Base-by-base conservation (phyloP, 1,140 invertebrate genomes). In the Drosophila lacertosa region DNA sequence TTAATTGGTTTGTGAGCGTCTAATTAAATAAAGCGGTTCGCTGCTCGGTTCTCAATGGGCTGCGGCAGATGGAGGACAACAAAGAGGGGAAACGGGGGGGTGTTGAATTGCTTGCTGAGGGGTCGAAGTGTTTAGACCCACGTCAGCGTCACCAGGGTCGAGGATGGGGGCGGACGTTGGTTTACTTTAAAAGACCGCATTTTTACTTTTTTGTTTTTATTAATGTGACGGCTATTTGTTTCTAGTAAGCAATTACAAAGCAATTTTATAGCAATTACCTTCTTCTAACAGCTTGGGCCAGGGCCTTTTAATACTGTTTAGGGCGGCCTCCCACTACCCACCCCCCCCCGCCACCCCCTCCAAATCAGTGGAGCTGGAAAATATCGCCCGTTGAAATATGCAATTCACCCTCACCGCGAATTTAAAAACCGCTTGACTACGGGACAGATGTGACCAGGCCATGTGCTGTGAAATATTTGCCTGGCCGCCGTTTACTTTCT, bases 241-340 rank as follows among this genome's bases (percentile, higher is more conserved):
- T 86, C 81, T 86, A 81, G 81, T 86, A 80, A 86, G 81, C 81
- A 86, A 86, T 86, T 86, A 86, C 81, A 86, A 80, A 86, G 81
- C 81, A 86, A 86, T 86, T 86, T 86, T 86, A 86, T 86, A 86
- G 82, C 81, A 86, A 86, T 86, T 86, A 86, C 81, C 81, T 88
- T 80, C 68, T 40, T 74, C 69, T 60, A 86, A 86, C 82, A 86
- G 81, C 81, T 86, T 86, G 77, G 68, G 65, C 86, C 81, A 69
- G 54, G 79, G 67, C 80, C 35, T 69, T 83, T 83, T 76, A 83
- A 84, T 80, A 81, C 72, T 59, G 45, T 70, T 77, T 69, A 35
- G 40, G 77, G 50, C 54, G 50, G 39, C 68, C 73, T 51, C 69
- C 58, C 32, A 22, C 11, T 59, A 54, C 63, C 42, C 35, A 2